These are phyloP conservation scores for Papio anubis DNA, from an alignment of 2,113 vertebrate species.

Conservation along the genomic window DNA sequence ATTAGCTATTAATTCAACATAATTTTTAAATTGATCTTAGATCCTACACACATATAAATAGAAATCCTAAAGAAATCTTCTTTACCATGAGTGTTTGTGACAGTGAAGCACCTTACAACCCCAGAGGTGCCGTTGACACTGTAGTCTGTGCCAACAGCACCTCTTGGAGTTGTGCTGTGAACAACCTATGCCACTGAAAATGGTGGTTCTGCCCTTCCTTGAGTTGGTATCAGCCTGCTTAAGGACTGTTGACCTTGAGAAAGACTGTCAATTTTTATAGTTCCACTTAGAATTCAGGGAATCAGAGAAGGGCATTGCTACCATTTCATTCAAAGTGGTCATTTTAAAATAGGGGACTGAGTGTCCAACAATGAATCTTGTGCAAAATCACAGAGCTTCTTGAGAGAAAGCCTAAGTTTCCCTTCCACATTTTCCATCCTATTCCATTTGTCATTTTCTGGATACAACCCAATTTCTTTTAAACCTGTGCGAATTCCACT, in stretches of 20 bases:
- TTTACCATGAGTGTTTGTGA: background rate
- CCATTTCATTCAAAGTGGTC: background rate
- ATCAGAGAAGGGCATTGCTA: background rate
- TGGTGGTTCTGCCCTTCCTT: background rate
- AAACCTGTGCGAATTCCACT: conserved; percentile 16
- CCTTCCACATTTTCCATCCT: background rate
- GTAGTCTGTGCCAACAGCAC: fast-evolving
- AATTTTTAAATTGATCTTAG: background rate
- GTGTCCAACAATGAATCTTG: background rate
- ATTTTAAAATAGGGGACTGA: background rate
- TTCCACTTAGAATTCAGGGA: background rate
- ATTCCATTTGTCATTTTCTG: conserved; percentile 41
- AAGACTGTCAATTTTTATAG: background rate
- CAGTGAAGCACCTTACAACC: background rate
- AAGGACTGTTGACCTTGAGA: background rate
- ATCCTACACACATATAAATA: background rate
- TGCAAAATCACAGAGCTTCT: background rate
- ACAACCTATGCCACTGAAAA: background rate
- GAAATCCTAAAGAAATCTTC: background rate
- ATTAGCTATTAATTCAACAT: background rate
- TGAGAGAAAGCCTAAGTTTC: background rate
- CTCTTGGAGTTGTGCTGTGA: background rate
- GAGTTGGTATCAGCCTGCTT: background rate
- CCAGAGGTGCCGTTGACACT: fast-evolving
- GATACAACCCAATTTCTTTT: conserved; percentile 33